Evolutionary conservation across 2,113 vertebrate species (phyloP).

Genomic region (Athene cunicularia): DNA sequence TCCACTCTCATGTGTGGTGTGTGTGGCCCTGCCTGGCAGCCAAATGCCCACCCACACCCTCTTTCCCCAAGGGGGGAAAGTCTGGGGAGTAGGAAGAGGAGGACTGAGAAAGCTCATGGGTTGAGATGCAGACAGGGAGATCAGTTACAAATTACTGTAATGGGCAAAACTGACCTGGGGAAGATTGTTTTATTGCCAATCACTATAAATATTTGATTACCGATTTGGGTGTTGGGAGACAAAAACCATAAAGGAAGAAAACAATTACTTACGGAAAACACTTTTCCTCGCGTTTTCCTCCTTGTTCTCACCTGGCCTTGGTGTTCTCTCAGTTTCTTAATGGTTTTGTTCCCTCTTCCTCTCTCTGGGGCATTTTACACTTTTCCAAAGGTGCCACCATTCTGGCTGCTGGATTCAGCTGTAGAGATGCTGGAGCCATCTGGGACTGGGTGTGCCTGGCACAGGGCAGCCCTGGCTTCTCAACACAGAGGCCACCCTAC

Average conservation of each 20-base stretch:
- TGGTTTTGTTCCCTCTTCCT: neutral
- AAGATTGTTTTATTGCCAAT: neutral
- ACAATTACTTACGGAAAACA: neutral
- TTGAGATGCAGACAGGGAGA: neutral
- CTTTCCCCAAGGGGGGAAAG: neutral
- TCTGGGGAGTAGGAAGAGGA: neutral
- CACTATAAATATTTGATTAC: neutral
- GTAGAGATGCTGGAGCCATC: accelerated
- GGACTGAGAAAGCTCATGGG: neutral
- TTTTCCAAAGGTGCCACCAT: neutral
- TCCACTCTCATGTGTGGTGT: neutral
- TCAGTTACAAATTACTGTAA: neutral
- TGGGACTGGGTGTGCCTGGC: neutral
- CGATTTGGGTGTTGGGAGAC: neutral
- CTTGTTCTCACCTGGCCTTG: neutral
- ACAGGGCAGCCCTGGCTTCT: neutral
- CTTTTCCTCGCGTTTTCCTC: neutral
- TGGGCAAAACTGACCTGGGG: neutral
- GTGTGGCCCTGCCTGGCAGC: accelerated
- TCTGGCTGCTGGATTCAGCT: neutral
- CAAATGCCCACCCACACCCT: neutral
- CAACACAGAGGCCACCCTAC: neutral
- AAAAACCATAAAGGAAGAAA: neutral
- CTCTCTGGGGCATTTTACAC: neutral
- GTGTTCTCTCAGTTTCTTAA: neutral